Evolutionary conservation across 2,888 invertebrate genomes (phyloP), one percentile per base, ranked within the genome.

Genomic region (Napeogenes inachia): DNA sequence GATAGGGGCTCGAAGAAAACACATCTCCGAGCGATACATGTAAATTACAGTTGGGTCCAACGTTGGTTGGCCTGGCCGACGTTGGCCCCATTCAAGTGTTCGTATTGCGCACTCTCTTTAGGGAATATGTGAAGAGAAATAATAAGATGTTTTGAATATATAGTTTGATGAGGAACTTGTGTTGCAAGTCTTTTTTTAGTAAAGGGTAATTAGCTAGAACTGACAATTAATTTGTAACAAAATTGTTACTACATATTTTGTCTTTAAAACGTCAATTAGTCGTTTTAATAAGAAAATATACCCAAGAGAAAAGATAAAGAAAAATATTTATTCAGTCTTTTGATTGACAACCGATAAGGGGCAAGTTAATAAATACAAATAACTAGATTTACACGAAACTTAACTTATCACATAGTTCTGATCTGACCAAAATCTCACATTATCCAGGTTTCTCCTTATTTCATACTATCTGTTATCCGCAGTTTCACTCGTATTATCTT

Each of bases 21-120:
- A 73, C 67, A 74, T 57, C 76, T 72, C 64, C 54, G 60, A 70
- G 78, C 70, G 60, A 70, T 76, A 74, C 72, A 75, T 75, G 72
- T 68, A 76, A 76, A 79, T 75, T 75, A 76, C 71, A 56, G 62
- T 73, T 73, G n/a, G 56, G 54, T 6, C 62, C 59, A 60, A 62
- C 30, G 53, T 57, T 62, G 10, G 57, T 42, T 12, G 42, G 13
- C 54, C 10, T n/a, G 38, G 47, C 59, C 33, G 55, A 58, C 45
- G 35, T 57, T 59, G 58, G 53, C 56, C 54, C 21, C 21, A 45
- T 56, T 10, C 30, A n/a, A 12, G n/a, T 50, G 21, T 21, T 21
- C 1, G 1, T 50, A 42, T 10, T 6, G 42, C 42, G 4, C 5
- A 21, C 21, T 21, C 21, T 21, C 21, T 21, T 21, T 21, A n/a